phyloP scores from a whole-genome alignment of 2,113 vertebrate species.

The Chaetops frenatus region DNA sequence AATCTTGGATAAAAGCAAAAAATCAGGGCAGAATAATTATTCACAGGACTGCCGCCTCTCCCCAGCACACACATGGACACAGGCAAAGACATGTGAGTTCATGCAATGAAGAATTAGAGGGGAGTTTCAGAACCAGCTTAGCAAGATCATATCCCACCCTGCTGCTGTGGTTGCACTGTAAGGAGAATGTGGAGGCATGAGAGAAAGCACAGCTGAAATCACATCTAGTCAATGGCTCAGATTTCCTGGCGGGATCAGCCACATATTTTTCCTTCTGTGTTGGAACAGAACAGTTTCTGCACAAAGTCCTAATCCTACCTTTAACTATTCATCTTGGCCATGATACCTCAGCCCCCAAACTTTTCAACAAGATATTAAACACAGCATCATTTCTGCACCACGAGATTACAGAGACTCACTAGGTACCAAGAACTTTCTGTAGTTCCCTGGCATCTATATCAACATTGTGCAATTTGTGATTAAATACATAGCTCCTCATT shows the following conservation, averaged over 20 bases:
- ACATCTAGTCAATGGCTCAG: not conserved
- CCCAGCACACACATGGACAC: not conserved
- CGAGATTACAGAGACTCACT: not conserved
- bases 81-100: not conserved
- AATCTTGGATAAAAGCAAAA: not conserved
- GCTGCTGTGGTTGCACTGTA: not conserved
- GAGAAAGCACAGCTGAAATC: not conserved
- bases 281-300: not conserved
- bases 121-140: not conserved
- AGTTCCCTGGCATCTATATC: not conserved
- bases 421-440: not conserved
- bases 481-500: not conserved
- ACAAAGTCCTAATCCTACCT: not conserved
- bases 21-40: not conserved
- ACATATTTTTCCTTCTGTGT: not conserved
- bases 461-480: not conserved
- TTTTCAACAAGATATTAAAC: not conserved
- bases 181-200: not conserved
- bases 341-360: not conserved
- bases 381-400: not conserved
- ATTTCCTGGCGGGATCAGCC: not conserved
- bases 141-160: not conserved
- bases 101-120: not conserved
- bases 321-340: not conserved
- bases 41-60: not conserved